Percentiles rank a stretch among this genome's conserved stretches.
phyloP scores from a whole-genome alignment of 2,888 invertebrate species.

The Cataglyphis cursor region DNA sequence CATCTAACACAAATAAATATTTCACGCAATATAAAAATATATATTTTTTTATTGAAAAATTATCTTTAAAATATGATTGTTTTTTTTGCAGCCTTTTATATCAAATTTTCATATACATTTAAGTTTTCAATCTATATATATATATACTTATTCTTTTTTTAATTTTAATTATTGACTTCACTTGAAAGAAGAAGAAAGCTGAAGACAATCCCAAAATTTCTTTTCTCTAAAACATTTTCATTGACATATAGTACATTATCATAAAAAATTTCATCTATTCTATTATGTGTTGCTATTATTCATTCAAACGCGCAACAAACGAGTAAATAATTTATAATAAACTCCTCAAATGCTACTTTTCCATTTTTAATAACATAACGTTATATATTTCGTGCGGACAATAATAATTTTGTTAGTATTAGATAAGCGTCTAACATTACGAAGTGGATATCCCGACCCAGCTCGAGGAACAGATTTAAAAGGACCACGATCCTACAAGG shows the following conservation, averaged over 20 bases:
- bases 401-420: conserved; percentile 33
- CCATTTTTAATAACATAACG: not conserved
- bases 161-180: not conserved
- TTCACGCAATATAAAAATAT: not conserved
- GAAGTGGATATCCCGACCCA: not conserved
- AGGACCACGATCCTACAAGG: conserved; percentile 46
- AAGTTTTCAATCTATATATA: not conserved
- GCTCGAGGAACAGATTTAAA: conserved; percentile 41
- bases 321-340: not conserved
- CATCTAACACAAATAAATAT: not conserved
- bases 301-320: not conserved
- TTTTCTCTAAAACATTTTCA: not conserved
- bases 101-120: not conserved
- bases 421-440: conserved; percentile 38
- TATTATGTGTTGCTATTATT: not conserved
- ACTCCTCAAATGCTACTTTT: not conserved
- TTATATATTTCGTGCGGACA: not conserved
- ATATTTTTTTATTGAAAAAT: not conserved
- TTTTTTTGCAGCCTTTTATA: not conserved
- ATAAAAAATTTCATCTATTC: not conserved
- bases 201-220: not conserved
- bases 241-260: not conserved
- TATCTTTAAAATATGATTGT: not conserved
- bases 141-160: not conserved
- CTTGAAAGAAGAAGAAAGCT: not conserved